Base-by-base conservation (phyloP, 2,113 vertebrate species). In the Ptyas mucosa region DNA sequence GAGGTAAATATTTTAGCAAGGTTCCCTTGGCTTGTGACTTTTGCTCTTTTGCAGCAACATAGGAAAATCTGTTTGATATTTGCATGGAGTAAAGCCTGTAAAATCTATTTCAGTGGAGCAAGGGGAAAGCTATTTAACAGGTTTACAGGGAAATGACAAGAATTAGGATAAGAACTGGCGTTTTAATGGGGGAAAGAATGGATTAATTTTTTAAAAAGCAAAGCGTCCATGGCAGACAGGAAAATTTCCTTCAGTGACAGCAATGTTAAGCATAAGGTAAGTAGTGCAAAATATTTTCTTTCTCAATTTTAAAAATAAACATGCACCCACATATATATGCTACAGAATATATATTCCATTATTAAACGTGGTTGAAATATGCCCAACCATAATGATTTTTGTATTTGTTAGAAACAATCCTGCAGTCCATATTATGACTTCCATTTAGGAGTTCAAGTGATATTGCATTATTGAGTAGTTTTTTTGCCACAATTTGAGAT, bases 1-100 rank as follows among this genome's bases (percentile, higher is more conserved):
- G 96, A 94, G 57, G 53, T 88, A 75, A 61, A 91, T 87, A 64
- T 87, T 95, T 90, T n/a, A 93, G 81, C n/a, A 46, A 64, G 75
- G 21, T 39, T 51, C 88, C 3, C 87, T 53, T 26, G 64, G 81
- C 75, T 39, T 0, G 0, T 85, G 55, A 24, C 91, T 81, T 86
- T 61, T 95, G 81, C 29, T 89, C 0, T 53, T 93, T 95, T 89
- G 34, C 89, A 23, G 24, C 85, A 90, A 87, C 23, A 89, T 69
- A 55, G 21, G 61, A 14, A 85, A 94, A 57, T 39, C 4, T 87
- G 87, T 15, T 92, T 93, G 88, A 39, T 64, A 85, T 94, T 94
- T 93, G 21, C 0, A 46, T 14, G 23, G 12, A 93, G n/a, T 55
- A 5, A 46, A 53, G 89, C 26, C 26, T 92, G 20, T 89, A 93